Evolutionary conservation across 2,113 vertebrate species (phyloP).

Genomic region (Leiothrix lutea): DNA sequence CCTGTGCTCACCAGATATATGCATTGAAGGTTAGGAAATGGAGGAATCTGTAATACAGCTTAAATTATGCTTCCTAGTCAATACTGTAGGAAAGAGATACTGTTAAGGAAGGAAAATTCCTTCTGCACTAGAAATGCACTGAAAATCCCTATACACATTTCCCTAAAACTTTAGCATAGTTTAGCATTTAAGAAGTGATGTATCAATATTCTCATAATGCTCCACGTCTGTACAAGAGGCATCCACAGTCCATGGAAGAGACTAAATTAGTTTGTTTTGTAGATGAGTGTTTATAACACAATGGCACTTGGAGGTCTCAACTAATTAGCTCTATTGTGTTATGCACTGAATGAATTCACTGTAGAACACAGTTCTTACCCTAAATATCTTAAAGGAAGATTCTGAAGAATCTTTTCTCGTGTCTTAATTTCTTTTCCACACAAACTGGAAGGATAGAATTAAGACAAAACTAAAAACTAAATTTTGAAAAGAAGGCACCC

Average conservation of each 20-base stretch:
- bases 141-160: neutral
- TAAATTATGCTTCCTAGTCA: neutral
- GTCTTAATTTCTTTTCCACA: neutral
- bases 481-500: neutral
- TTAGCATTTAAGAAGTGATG: neutral
- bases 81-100: neutral
- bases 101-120: neutral
- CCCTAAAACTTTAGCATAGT: neutral
- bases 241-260: neutral
- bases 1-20: neutral
- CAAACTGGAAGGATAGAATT: neutral
- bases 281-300: neutral
- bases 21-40: neutral
- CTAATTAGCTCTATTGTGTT: neutral
- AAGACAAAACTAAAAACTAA: neutral
- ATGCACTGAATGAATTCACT: neutral
- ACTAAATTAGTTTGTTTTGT: neutral
- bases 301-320: neutral
- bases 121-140: neutral
- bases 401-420: neutral
- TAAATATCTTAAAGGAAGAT: neutral
- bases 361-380: neutral
- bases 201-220: neutral
- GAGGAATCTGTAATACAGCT: neutral
- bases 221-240: neutral